phyloP scores from a whole-genome alignment of 2,113 vertebrate species.

The Marmota monax region DNA sequence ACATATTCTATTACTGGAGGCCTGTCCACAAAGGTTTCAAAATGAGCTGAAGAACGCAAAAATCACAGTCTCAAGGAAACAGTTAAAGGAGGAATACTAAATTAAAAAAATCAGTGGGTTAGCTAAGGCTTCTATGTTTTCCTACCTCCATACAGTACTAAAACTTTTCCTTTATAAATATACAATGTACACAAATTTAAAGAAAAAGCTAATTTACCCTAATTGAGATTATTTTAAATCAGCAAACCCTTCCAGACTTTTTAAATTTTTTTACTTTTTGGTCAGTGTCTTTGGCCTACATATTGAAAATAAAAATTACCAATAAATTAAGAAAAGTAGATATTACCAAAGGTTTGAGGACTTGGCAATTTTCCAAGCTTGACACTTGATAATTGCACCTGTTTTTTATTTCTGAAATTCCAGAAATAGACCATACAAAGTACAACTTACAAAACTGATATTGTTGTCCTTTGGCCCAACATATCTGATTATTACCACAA shows the following conservation, averaged over 20 bases:
- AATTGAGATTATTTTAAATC: neutral
- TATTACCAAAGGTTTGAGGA: neutral
- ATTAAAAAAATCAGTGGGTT: neutral
- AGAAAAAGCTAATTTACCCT: slow-evolving; percentile 27
- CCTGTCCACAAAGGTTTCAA: slow-evolving; percentile 29
- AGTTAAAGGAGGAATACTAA: neutral
- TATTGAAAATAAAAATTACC: slow-evolving; percentile 58
- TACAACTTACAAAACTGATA: slow-evolving; percentile 29
- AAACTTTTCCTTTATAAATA: slow-evolving; percentile 29
- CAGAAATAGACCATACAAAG: neutral
- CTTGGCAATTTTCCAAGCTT: neutral
- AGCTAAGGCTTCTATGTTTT: neutral
- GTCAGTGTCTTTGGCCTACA: neutral
- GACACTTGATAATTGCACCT: slow-evolving; percentile 1
- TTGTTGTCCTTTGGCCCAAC: neutral
- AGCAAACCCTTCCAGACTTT: neutral
- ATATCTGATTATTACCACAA: neutral
- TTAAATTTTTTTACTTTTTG: neutral
- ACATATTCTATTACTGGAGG: neutral
- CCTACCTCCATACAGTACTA: neutral
- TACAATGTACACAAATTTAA: slow-evolving; percentile 7
- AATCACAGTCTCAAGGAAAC: slow-evolving; percentile 7
- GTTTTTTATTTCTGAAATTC: slow-evolving; percentile 54
- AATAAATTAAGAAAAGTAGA: slow-evolving; percentile 51
- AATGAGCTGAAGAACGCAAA: slow-evolving; percentile 57